These are phyloP conservation scores for Pipistrellus nathusii DNA, from an alignment of 2,797 vertebrate genomes.

Conservation along the genomic window DNA sequence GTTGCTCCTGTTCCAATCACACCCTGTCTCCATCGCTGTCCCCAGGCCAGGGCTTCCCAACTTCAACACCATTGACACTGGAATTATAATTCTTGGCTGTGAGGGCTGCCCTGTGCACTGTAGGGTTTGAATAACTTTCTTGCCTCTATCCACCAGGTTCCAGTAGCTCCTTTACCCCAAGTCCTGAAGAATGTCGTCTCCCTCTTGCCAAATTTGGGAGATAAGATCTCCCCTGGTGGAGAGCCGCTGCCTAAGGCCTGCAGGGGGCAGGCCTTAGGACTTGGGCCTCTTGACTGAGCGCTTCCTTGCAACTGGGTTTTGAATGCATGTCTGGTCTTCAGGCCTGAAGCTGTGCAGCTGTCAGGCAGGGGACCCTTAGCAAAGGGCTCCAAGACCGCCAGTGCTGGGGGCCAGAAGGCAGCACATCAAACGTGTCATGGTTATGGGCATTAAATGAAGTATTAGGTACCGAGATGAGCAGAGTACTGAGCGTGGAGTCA, in stretches of 20 bases:
- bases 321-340: neutral
- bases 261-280: neutral
- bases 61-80: fast-evolving
- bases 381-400: neutral
- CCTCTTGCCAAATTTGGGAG: neutral
- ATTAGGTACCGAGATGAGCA: neutral
- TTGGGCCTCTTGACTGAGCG: neutral
- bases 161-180: neutral
- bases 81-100: neutral
- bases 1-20: neutral
- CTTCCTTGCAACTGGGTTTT: neutral
- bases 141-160: neutral
- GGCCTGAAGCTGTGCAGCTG: neutral
- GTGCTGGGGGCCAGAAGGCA: no score
- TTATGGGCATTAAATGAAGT: neutral
- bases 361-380: neutral
- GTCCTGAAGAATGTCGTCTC: neutral
- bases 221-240: neutral
- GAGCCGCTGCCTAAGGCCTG: neutral
- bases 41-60: fast-evolving
- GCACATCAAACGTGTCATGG: neutral
- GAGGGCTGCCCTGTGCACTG: neutral
- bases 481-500: neutral
- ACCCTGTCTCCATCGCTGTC: neutral
- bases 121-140: no score